Base-by-base conservation (phyloP, 1,140 invertebrate genomes). In the Tenebrio molitor region DNA sequence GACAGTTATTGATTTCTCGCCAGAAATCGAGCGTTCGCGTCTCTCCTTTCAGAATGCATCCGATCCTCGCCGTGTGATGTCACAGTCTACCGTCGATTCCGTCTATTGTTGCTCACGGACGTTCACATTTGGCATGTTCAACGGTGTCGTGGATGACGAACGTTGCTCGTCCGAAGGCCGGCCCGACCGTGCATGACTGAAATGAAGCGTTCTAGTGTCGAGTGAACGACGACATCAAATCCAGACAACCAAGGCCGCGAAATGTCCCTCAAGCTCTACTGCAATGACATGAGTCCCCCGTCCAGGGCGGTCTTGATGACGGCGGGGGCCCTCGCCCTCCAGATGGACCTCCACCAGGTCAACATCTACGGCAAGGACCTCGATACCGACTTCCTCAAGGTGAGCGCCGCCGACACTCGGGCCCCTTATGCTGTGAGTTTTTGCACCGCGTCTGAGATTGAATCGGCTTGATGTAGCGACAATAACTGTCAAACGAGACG, bases 251-350 rank as follows among this genome's bases (percentile, higher is more conserved):
- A 29, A 29, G 41, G 29, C 34, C 14, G 25, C 41, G 25, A 69
- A 72, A 75, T 75, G 74, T 17, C 66, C 8, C 16, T 82, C 3
- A 85, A 84, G 39, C 58, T 76, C n/a, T 77, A 71, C 50, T 70
- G 73, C 39, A 74, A 74, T 72, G 70, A 74, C 12, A 46, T 86
- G 66, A 92, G 91, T 72, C 82, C 91, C n/a, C 92, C 92, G 4
- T 91, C 91, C 84, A 86, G 92, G 23, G 84, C 89, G 1, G 89
- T 92, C 33, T 82, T 91, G 67, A 84, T 95, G 79, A 84, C 87
- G 2, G 90, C 91, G 23, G 89, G 89, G 72, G 88, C 88, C 90
- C 88, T 80, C 82, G 86, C 84, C 5, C 69, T 90, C 1, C 84
- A 89, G 15, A 74, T 91, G 3, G 88, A 91, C 74, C 78, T 89